Conservation (phyloP, 2,888 invertebrate species). For the Lamellibrachia columna region DNA sequence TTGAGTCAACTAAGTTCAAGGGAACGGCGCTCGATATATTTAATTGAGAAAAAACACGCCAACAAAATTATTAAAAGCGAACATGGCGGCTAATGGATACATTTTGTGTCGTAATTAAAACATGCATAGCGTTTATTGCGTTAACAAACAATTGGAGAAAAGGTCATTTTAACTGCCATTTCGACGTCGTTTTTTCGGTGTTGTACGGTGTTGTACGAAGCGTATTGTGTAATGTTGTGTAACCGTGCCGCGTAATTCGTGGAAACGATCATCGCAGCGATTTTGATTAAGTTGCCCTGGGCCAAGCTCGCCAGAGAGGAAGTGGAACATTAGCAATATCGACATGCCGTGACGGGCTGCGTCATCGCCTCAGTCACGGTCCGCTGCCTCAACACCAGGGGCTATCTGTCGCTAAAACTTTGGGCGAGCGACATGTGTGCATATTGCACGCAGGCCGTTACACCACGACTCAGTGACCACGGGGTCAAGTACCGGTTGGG, state of each 20-base stretch:
- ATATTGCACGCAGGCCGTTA: neutral
- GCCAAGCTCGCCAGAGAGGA: neutral
- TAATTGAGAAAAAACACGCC: neutral
- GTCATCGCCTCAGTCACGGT: neutral
- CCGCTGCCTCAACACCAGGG: neutral
- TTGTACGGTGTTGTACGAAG: neutral
- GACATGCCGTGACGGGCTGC: neutral
- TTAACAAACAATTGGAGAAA: no score
- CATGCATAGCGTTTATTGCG: no score
- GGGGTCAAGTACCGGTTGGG: neutral
- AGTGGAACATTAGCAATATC: neutral
- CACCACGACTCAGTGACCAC: neutral
- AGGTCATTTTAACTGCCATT: no score
- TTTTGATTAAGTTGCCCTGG: neutral
- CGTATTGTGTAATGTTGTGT: neutral
- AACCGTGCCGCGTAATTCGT: neutral
- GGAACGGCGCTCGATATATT: neutral
- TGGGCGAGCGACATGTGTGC: neutral
- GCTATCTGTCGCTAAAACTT: neutral
- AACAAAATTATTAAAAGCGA: no score
- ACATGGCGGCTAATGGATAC: no score
- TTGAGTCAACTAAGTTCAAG: neutral
- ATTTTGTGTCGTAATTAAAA: no score
- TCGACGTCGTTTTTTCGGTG: neutral
- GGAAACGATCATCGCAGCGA: neutral